Evolutionary conservation across 2,113 vertebrate species (phyloP), one percentile per base, ranked within the genome.

Genomic region (Lamprologus callipterus): DNA sequence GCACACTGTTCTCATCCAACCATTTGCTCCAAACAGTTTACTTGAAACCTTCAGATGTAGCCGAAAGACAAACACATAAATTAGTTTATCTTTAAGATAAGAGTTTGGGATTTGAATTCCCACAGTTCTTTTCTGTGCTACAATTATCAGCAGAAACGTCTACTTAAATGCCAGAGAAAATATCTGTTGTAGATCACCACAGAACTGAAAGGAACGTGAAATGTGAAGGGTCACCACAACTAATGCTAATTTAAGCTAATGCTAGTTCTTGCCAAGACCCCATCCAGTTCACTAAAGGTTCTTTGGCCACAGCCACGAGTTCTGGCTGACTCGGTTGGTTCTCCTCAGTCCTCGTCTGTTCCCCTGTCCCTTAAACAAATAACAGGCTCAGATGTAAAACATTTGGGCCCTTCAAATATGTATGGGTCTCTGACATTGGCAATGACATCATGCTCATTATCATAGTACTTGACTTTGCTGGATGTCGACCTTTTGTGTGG

Each of bases 201-300:
- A 12, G 33, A 82, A 49, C 80, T 21, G 21, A 80, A 80, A 57
- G 31, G 70, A 63, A 85, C n/a, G 7, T 40, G n/a, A 58, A 81
- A 84, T 33, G 78, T 78, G 40, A 58, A 28, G 19, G 82, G 75
- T 89, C 60, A 57, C 16, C 4, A 40, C 78, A 68, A 49, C 57
- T 14, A 58, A 85, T 8, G 37, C 84, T 85, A 80, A 89, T 42
- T 88, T 70, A 35, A 84, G 47, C 33, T 47, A 28, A 37, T 5
- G 28, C 45, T 80, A 19, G 33, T 28, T 57, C 26, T 60, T 28
- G 85, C 87, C 90, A 85, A 87, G 75, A 80, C 58, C 4, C 82
- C 84, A 80, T 91, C 87, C 47, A 81, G 58, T 40, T 87, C 23
- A 26, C 83, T 60, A 51, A 51, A 83, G 81, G 85, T 86, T 89